Evolutionary conservation across 2,113 vertebrate genomes (phyloP).

Genomic region (Corynorhinus townsendii): DNA sequence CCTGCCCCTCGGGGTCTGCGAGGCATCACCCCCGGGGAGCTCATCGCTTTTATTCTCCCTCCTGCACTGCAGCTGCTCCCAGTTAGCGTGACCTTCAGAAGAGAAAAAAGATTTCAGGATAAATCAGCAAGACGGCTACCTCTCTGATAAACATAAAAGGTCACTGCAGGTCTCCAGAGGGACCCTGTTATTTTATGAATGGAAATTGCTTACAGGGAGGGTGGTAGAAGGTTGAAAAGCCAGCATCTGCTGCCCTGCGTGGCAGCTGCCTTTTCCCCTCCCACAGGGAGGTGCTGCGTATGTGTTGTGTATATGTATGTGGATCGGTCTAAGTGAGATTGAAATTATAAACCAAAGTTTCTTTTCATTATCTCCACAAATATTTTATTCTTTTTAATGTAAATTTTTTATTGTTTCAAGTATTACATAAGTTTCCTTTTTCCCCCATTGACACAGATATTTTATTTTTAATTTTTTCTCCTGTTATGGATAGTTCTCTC

Average conservation of each 20-base stretch:
- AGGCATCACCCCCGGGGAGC: neutral
- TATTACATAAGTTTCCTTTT: too few relatives aligned
- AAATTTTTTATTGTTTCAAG: too few relatives aligned
- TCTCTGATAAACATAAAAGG: neutral
- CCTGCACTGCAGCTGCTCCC: neutral
- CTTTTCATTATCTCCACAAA: neutral
- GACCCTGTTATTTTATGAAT: neutral
- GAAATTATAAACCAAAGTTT: neutral
- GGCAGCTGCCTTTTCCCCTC: fast-evolving
- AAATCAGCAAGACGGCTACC: neutral
- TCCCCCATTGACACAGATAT: neutral
- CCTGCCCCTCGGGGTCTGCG: neutral
- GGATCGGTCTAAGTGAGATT: neutral
- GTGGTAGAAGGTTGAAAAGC: neutral
- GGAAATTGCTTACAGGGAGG: neutral
- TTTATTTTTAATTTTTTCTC: constrained; percentile 20
- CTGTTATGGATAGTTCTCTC: neutral
- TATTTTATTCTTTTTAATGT: neutral
- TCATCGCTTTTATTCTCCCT: neutral
- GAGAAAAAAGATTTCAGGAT: constrained; percentile 4
- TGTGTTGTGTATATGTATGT: neutral
- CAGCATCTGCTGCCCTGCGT: neutral
- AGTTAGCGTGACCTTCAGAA: constrained; percentile 39
- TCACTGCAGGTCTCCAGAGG: neutral
- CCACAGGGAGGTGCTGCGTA: fast-evolving